phyloP scores from a whole-genome alignment of 2,797 vertebrate genomes.

The Sebastes umbrosus region DNA sequence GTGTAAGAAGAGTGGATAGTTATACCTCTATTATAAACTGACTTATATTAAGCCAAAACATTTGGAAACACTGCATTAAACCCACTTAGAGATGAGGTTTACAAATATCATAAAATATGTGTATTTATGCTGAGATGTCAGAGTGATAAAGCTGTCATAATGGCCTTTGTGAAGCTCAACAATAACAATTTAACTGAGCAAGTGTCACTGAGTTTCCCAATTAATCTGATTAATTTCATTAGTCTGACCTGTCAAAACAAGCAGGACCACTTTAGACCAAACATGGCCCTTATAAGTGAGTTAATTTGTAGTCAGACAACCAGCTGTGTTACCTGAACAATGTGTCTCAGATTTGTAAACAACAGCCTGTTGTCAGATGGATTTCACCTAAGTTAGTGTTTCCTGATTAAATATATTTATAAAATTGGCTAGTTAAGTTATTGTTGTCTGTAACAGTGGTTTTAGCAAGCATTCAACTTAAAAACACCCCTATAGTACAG shows the following conservation, averaged over 20 bases:
- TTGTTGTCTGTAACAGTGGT: too few relatives aligned
- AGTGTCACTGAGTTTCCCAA: neutral
- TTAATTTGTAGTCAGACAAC: neutral
- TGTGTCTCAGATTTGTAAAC: slow-evolving; percentile 1
- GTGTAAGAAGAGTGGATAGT: too few relatives aligned
- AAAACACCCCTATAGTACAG: rapidly evolving
- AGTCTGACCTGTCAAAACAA: neutral
- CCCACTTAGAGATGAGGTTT: neutral
- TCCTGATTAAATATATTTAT: neutral
- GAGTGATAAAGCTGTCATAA: neutral
- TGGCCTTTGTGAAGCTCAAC: neutral
- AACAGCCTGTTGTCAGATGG: neutral
- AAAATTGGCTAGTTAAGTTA: rapidly evolving
- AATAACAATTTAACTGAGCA: too few relatives aligned
- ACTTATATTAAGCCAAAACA: neutral
- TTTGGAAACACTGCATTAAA: neutral
- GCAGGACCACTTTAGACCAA: neutral
- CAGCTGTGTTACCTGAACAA: neutral
- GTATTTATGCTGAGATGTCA: neutral
- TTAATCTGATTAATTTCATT: neutral
- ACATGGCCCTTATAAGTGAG: neutral
- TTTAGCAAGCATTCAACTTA: neutral
- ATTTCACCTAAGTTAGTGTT: neutral
- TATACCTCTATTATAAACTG: neutral
- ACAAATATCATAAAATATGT: too few relatives aligned